Evolutionary conservation across 2,888 invertebrate genomes (phyloP), one percentile per base, ranked within the genome.

Genomic region (Ptilodon capucinus): DNA sequence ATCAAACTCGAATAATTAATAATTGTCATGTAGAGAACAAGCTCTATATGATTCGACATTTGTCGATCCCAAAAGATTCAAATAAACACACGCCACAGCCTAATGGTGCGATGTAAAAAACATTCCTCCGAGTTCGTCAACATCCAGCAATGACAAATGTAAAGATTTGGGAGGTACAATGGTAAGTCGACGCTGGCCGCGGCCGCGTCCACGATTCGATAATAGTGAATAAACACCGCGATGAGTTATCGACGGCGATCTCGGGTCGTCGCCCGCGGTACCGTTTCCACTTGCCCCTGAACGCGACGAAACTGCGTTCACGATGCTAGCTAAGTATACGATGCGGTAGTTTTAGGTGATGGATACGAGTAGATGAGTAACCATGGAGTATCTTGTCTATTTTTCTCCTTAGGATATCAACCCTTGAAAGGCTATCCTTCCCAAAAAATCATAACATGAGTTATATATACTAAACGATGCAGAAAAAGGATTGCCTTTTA

Each of bases 241-340:
- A 89, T 87, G 90, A 89, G 86, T 81, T 88, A 90, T 90, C 89
- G 85, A 68, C 75, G 67, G 73, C 72, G 83, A 88, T 87, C 86
- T 84, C 80, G 81, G 91, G 90, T 91, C 91, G 84, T 87, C 86
- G 90, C 72, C 90, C 89, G 83, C 85, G 73, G 88, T 89, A 86
- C 90, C 89, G 90, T 90, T n/a, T 90, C 84, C 76, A 77, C 81
- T 86, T 85, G 89, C 86, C 87, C 81, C 88, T 84, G 87, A 80
- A 84, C 83, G 80, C 84, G 82, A 84, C 86, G 77, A 86, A 86
- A 85, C 85, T 77, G 70, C 60, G 56, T 57, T 71, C 19, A 13
- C 19, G 59, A 69, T 49, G 45, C 52, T 32, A 19, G 62, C 9
- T 25, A 8, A 4, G 14, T 14, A 45, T 59, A 70, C 78, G 86